Base-by-base conservation (phyloP, 2,113 vertebrate species). In the Syngnathus scovelli region DNA sequence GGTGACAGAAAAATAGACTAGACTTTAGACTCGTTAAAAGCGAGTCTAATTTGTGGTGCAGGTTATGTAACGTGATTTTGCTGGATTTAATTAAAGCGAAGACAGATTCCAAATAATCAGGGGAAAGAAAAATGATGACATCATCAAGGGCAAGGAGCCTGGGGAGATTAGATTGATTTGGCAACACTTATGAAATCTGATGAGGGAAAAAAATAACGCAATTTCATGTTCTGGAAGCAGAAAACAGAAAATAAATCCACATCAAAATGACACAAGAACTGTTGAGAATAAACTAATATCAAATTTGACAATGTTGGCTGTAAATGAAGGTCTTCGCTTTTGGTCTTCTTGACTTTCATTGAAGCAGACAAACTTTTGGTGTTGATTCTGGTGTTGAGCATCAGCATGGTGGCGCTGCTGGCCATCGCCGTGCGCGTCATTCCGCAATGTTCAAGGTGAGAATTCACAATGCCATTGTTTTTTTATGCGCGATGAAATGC, bases 391-490 rank as follows among this genome's bases (percentile, higher is more conserved):
- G 72, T 88, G 74, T 75, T 63, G 0, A 83, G 72, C 0, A 71
- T 88, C 5, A 65, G 75, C 0, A 33, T 90, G 9, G 71, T 86
- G 54, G 76, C 78, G 19, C 66, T 92, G 63, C 71, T 93, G 41
- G 72, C 83, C 1, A 68, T 91, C 39, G 61, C 78, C 16, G 75
- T 90, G 0, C 82, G 85, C 2, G 1, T 90, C 2, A 33, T 89
- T 18, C 87, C 85, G 0, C 90, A 88, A 15, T 80, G 89, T 52
- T 90, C 83, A 66, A 89, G 89, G 91, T 93, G 56, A 83, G 79
- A 18, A 48, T 19, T 21, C 19, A 23, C 21, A 15, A 7, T 27
- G 10, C 39, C 27, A 23, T 33, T 33, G 27, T 21, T 15, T 19
- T 19, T 19, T 39, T 19, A 41, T 62, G 39, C 3, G 12, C 10